A percentile compares a stretch with the other conserved stretches of the same genome.
phyloP scores from a whole-genome alignment of 2,113 vertebrate genomes.

The Picathartes gymnocephalus region DNA sequence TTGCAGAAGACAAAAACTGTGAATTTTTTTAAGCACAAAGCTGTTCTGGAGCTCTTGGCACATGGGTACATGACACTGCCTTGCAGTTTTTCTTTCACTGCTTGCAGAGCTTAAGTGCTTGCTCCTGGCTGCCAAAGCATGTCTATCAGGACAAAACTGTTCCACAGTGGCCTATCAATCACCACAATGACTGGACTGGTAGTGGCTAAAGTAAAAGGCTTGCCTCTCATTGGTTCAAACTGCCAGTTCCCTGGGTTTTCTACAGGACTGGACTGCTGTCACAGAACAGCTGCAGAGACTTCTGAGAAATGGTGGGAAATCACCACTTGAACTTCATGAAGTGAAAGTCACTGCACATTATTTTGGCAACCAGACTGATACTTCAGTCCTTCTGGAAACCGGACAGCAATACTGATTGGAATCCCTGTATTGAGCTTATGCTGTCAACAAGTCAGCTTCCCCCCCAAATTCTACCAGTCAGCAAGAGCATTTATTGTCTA shows the following conservation, averaged over 20 bases:
- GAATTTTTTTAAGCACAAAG: slow-evolving; percentile 10
- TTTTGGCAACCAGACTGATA: background rate
- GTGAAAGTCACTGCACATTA: background rate
- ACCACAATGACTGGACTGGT: slow-evolving; percentile 45
- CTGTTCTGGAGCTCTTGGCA: slow-evolving; percentile 43
- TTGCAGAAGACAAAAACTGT: background rate
- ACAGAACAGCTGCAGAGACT: slow-evolving; percentile 25
- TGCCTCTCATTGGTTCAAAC: background rate
- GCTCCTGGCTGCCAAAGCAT: slow-evolving; percentile 54
- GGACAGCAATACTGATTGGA: background rate
- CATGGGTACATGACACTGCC: slow-evolving; percentile 39
- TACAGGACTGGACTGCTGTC: background rate
- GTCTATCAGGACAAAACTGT: slow-evolving; percentile 61
- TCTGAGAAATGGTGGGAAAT: slow-evolving; percentile 59
- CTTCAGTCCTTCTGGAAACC: background rate
- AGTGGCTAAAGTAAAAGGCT: slow-evolving; percentile 42
- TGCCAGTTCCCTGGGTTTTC: slow-evolving; percentile 24
- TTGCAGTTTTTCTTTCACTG: slow-evolving; percentile 56
- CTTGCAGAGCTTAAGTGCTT: slow-evolving; percentile 55
- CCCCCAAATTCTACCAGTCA: background rate
- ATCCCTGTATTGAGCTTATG: background rate
- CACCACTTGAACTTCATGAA: background rate
- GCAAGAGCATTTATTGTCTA: background rate
- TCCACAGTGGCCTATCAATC: slow-evolving; percentile 59
- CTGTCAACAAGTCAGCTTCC: background rate